Conservation (phyloP, 2,797 vertebrate genomes). For the Lacerta viridis region DNA sequence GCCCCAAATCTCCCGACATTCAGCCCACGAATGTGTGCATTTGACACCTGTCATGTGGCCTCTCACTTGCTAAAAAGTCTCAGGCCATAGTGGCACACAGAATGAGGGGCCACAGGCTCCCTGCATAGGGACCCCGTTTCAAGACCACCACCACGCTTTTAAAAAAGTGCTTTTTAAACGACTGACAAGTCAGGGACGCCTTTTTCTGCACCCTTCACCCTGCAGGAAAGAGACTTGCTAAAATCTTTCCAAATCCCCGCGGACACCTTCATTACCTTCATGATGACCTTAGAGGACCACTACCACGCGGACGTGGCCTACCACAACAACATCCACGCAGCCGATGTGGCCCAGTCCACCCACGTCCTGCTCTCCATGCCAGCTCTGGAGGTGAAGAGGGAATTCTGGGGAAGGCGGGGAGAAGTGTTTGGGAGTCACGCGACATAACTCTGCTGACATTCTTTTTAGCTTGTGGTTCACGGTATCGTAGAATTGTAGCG, state of each 20-base stretch:
- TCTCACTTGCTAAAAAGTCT: too few species aligned
- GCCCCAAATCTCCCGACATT: too few species aligned
- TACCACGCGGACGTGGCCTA: slow-evolving; percentile 92
- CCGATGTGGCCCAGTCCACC: slow-evolving; percentile 94
- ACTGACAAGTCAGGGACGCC: too few species aligned
- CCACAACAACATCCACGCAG: slow-evolving; percentile 94
- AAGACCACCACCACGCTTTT: too few species aligned
- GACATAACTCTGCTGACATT: too few species aligned
- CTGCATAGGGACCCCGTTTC: too few species aligned
- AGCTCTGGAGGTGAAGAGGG: slow-evolving; percentile 87
- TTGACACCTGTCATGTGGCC: too few species aligned
- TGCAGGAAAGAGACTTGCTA: slow-evolving; percentile 91
- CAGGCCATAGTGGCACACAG: too few species aligned
- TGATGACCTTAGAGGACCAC: slow-evolving; percentile 94
- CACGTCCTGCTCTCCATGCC: slow-evolving; percentile 93
- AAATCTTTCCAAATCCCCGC: slow-evolving; percentile 91
- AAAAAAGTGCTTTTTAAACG: not conserved
- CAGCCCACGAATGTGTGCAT: too few species aligned
- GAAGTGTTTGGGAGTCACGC: not conserved
- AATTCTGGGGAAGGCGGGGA: too few species aligned
- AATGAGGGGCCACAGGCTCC: too few species aligned
- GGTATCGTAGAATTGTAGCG: too few species aligned
- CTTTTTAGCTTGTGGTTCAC: not conserved
- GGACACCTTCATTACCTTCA: slow-evolving; percentile 91
- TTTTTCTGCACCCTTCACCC: not conserved